Evolutionary conservation across 2,888 invertebrate genomes (phyloP).

Genomic region (Stenichneumon culpator): DNA sequence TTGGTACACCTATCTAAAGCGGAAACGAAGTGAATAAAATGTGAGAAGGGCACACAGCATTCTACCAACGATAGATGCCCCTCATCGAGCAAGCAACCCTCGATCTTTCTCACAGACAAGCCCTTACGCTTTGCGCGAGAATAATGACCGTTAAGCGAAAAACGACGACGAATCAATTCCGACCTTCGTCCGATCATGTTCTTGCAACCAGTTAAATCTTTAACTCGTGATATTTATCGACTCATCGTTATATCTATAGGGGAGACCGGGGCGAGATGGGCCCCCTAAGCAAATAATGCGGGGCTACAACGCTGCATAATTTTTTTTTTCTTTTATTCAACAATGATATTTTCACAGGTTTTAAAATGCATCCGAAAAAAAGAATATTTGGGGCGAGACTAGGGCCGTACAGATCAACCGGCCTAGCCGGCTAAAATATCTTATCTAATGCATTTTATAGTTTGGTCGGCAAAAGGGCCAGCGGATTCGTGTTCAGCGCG

Average conservation of each 20-base stretch:
- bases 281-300: too few species aligned
- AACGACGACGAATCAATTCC: not conserved
- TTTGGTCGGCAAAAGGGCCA: too few species aligned
- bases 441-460: too few species aligned
- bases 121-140: not conserved
- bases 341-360: too few species aligned
- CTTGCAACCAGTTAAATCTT: not conserved
- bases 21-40: slow-evolving; percentile 64
- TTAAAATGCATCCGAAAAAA: too few species aligned
- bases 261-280: too few species aligned
- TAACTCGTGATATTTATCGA: not conserved
- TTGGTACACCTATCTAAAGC: slow-evolving; percentile 34
- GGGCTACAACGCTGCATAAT: too few species aligned
- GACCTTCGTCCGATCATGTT: not conserved
- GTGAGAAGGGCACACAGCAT: slow-evolving; percentile 31
- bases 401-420: too few species aligned
- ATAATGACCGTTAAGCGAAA: not conserved
- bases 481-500: too few species aligned
- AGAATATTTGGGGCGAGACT: too few species aligned
- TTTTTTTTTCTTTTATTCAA: too few species aligned
- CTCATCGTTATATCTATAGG: not conserved
- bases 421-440: too few species aligned
- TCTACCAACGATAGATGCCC: slow-evolving; percentile 54
- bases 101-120: slow-evolving; percentile 23
- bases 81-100: slow-evolving; percentile 24